Evolutionary conservation across 2,888 invertebrate species (phyloP).

Genomic region (Drosophila dives): DNA sequence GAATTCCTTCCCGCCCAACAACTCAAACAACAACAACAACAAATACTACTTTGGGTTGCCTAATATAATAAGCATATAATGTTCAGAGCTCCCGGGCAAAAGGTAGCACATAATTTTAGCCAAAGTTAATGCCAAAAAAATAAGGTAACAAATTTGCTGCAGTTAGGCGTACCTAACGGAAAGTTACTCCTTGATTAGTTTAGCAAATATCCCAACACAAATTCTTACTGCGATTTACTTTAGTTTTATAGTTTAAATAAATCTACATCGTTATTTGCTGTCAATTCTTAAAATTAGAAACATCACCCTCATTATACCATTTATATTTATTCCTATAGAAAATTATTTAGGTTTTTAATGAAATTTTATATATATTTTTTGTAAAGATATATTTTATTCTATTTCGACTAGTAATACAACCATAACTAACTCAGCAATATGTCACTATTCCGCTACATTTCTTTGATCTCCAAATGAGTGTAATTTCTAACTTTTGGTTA

Average conservation of each 20-base stretch:
- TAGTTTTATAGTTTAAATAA: too few relatives aligned
- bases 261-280: not conserved
- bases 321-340: not conserved
- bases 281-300: not conserved
- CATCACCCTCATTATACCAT: not conserved
- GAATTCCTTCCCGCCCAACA: constrained; percentile 4
- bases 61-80: constrained; percentile 75
- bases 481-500: too few relatives aligned
- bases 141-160: not conserved
- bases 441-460: fast-evolving
- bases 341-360: not conserved
- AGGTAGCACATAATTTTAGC: constrained; percentile 42
- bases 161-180: not conserved
- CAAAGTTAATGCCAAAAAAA: constrained; percentile 26
- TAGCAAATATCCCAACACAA: not conserved
- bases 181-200: constrained; percentile 10
- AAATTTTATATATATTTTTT: not conserved
- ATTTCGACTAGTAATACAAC: not conserved
- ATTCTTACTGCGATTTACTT: not conserved
- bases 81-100: constrained; percentile 35
- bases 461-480: too few relatives aligned
- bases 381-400: not conserved
- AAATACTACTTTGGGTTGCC: constrained; percentile 52
- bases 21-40: constrained; percentile 17
- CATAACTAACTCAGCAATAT: not conserved